These are phyloP conservation scores for Acrobasis consociella DNA, from an alignment of 2,888 invertebrate genomes.

Conservation along the genomic window DNA sequence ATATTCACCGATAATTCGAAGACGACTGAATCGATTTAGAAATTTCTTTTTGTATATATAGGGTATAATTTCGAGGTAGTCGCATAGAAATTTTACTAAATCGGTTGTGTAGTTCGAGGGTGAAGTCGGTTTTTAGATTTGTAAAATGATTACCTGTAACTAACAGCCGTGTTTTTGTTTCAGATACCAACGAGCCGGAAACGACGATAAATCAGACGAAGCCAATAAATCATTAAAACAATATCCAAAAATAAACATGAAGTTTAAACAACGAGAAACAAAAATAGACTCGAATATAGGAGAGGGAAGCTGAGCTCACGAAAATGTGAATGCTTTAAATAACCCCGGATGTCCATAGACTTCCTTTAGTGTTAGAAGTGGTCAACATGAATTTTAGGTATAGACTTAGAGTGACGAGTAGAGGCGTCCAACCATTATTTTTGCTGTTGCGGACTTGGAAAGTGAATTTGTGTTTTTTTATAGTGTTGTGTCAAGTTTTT, in stretches of 20 bases:
- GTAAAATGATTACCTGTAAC: neutral
- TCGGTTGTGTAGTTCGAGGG: too few relatives aligned
- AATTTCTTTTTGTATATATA: too few relatives aligned
- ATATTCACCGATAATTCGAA: too few relatives aligned
- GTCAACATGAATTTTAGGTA: conserved; percentile 46
- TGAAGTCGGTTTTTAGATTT: too few relatives aligned
- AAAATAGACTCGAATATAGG: conserved; percentile 50
- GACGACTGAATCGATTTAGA: too few relatives aligned
- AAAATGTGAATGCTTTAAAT: conserved; percentile 61
- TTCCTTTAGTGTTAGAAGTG: conserved; percentile 48
- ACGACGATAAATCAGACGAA: conserved; percentile 48
- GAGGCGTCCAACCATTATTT: conserved; percentile 67
- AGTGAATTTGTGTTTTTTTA: conserved; percentile 32
- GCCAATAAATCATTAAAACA: conserved; percentile 20
- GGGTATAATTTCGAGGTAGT: too few relatives aligned
- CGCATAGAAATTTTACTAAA: too few relatives aligned
- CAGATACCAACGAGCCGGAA: conserved; percentile 38
- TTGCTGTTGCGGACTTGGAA: conserved; percentile 64
- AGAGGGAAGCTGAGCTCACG: conserved; percentile 61
- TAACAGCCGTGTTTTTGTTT: conserved; percentile 52
- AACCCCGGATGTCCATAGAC: conserved; percentile 52
- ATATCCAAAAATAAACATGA: conserved; percentile 62
- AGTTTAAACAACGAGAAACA: conserved; percentile 48
- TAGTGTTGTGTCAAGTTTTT: conserved; percentile 51
- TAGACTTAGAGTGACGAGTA: conserved; percentile 60